A percentile compares a stretch with the other conserved stretches of the same genome.
Conservation (phyloP, 2,888 invertebrate genomes). For the Mythimna vitellina region DNA sequence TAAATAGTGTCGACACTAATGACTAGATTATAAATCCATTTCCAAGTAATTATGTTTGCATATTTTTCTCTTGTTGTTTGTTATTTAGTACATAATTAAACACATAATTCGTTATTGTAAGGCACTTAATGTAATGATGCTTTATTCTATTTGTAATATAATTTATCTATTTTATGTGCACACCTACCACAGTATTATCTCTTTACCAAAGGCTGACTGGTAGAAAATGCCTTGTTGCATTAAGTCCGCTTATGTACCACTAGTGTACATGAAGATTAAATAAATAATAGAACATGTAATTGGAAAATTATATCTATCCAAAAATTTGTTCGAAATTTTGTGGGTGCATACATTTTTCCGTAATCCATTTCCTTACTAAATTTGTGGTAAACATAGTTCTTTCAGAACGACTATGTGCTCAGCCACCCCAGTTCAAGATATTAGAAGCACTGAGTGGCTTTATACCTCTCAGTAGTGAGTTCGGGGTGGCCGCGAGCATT, state of each 20-base stretch:
- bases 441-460: conserved; percentile 64
- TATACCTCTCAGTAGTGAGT: conserved; percentile 55
- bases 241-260: too few relatives aligned
- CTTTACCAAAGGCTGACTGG: too few relatives aligned
- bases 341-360: conserved; percentile 20
- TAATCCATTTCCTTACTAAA: conserved; percentile 35
- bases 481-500: conserved; percentile 54
- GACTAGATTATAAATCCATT: conserved; percentile 18
- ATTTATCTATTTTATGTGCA: too few relatives aligned
- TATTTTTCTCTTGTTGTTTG: conserved; percentile 2
- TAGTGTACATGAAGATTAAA: too few relatives aligned
- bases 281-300: not conserved
- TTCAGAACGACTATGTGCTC: conserved; percentile 47
- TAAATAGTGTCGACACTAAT: conserved; percentile 26
- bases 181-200: too few relatives aligned
- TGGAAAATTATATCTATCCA: not conserved
- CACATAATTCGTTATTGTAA: not conserved
- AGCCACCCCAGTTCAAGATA: conserved; percentile 55
- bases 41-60: conserved; percentile 18
- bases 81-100: not conserved
- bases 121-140: too few relatives aligned
- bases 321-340: not conserved
- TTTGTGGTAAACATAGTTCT: conserved; percentile 52
- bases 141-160: too few relatives aligned
- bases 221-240: too few relatives aligned